Evolutionary conservation across 2,888 invertebrate genomes (phyloP), one percentile per base, ranked within the genome.

Genomic region (Lepetodrilus schrolli): DNA sequence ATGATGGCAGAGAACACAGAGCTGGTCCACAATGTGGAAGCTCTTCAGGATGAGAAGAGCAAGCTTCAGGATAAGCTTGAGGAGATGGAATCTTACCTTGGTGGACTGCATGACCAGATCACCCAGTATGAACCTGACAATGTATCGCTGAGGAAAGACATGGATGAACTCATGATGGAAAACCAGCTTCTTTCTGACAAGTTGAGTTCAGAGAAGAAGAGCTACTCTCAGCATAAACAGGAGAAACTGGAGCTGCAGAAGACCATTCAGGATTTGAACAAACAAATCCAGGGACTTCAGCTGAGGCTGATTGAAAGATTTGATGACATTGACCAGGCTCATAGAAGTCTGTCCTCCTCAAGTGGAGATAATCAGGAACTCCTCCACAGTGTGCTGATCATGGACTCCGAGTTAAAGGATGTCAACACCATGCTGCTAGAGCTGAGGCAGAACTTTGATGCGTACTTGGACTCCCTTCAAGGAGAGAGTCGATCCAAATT

Each of bases 1-100:
- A 86, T 87, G 78, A 82, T 84, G 51, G 80, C 82, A 13, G 85
- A 85, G 75, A 84, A 81, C 74, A 74, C 82, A 7, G 83, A 82
- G 4, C 77, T 86, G 4, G 80, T 81, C 17, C 75, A 80, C n/a
- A 83, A 75, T 70, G 70, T 83, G 30, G 83, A 84, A 50, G 71
- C 78, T n/a, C 66, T 85, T 4, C 80, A 84, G 70, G 82, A 84
- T 21, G 87, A 87, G 30, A 86, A 83, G 37, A 80, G 80, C 23
- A 80, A 80, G 26, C 76, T 87, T 20, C 79, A 84, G 30, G 72
- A 75, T 50, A 85, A 84, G 66, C 69, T 86, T 0, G 81, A 82
- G 30, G 81, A 83, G 13, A 43, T 85, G 69, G 86, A 86, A 70
- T 82, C 79, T 66, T 77, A 81, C 34, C 70, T 85, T 23, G 71